Conservation (phyloP, 2,113 vertebrate genomes). For the Scomber colias region DNA sequence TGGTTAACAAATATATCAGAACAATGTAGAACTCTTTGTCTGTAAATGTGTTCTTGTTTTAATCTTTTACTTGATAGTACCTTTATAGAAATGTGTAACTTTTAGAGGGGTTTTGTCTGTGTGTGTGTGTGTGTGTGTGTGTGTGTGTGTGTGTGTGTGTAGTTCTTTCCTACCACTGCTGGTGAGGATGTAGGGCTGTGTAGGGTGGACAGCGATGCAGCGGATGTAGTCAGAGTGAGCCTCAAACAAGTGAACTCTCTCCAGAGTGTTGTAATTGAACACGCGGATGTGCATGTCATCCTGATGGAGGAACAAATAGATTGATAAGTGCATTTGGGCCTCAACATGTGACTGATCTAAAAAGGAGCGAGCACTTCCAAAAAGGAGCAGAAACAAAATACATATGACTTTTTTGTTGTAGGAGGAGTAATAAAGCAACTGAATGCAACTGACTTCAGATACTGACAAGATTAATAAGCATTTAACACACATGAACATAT, state of each 20-base stretch:
- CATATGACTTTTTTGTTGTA: too few relatives aligned
- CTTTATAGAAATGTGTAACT: too few relatives aligned
- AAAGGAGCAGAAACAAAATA: too few relatives aligned
- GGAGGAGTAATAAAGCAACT: too few relatives aligned
- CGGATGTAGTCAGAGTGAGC: slow-evolving; percentile 96
- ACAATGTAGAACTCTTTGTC: too few relatives aligned
- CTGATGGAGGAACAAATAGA: slow-evolving; percentile 63
- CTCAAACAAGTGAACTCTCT: slow-evolving; percentile 95
- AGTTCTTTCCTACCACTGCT: slow-evolving; percentile 89
- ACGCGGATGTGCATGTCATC: slow-evolving; percentile 97
- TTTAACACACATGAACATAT: background rate
- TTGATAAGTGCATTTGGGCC: background rate
- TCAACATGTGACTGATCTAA: too few relatives aligned
- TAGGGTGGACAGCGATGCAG: slow-evolving; percentile 94
- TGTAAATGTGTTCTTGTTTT: too few relatives aligned
- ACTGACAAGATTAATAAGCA: too few relatives aligned
- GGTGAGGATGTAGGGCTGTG: slow-evolving; percentile 93
- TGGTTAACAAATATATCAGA: too few relatives aligned
- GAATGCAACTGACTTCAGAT: too few relatives aligned
- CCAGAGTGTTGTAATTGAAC: slow-evolving; percentile 96
- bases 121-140: background rate
- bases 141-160: background rate
- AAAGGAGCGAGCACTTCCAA: too few relatives aligned
- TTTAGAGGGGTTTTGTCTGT: background rate
- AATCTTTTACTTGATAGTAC: too few relatives aligned